These are phyloP conservation scores for Eubasilissa regina DNA, from an alignment of 1,140 invertebrate genomes.

Conservation along the genomic window DNA sequence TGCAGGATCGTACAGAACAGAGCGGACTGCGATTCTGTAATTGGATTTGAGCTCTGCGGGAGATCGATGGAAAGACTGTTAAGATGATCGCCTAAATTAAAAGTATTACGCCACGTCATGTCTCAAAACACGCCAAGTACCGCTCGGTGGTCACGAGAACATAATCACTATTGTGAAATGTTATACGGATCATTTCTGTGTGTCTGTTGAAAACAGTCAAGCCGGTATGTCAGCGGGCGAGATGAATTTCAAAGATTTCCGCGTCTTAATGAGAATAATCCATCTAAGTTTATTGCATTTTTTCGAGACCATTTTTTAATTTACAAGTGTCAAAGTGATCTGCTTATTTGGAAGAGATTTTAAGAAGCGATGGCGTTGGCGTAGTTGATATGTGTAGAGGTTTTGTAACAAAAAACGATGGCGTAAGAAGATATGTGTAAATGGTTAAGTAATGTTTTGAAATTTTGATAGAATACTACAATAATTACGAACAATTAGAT, in stretches of 20 bases:
- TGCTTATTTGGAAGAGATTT: not conserved
- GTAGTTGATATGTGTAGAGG: too few relatives aligned
- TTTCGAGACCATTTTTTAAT: conserved; percentile 40
- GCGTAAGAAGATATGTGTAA: too few relatives aligned
- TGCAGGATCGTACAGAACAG: not conserved
- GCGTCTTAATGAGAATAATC: conserved; percentile 42
- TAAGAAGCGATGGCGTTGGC: too few relatives aligned
- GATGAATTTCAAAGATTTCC: conserved; percentile 28
- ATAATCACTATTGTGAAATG: not conserved
- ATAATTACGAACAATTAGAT: too few relatives aligned
- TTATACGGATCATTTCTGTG: not conserved
- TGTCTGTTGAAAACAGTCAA: not conserved
- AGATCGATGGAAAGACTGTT: conserved; percentile 42
- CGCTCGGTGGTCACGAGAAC: not conserved
- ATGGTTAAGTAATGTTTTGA: too few relatives aligned
- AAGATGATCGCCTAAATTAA: conserved; percentile 49
- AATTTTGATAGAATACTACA: too few relatives aligned
- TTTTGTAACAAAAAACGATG: too few relatives aligned
- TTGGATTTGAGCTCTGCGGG: conserved; percentile 21
- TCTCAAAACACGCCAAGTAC: not conserved
- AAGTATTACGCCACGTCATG: conserved; percentile 35
- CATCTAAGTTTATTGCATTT: conserved; percentile 43
- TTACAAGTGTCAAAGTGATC: conserved; percentile 33
- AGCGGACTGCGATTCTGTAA: not conserved
- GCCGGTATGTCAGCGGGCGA: not conserved